Percentiles rank a stretch among this genome's conserved stretches.
phyloP scores from a whole-genome alignment of 2,113 vertebrate genomes.

The Centropus unirufus region DNA sequence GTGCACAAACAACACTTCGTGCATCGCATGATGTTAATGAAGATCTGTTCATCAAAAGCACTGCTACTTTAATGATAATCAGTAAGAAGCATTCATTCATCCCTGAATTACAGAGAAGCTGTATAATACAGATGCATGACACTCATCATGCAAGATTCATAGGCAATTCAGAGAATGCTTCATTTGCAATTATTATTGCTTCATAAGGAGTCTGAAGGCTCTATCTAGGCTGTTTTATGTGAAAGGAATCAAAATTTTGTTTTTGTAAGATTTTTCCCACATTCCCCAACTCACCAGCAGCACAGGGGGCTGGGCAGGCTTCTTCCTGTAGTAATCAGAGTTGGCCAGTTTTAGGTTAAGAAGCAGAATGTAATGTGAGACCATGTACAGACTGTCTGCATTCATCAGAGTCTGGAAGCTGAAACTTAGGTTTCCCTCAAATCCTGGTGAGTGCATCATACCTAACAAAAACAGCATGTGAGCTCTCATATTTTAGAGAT shows the following conservation, averaged over 20 bases:
- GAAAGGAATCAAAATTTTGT: not conserved
- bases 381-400: conserved; percentile 91
- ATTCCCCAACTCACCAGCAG: conserved; percentile 78
- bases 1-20: not conserved
- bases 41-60: conserved; percentile 2
- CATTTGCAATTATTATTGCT: conserved; percentile 60
- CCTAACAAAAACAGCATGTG: conserved; percentile 76
- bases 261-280: not conserved
- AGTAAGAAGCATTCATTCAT: not conserved
- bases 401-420: conserved; percentile 92
- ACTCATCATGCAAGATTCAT: conserved; percentile 28
- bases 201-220: not conserved
- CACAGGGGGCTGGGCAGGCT: conserved; percentile 77
- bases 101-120: not conserved
- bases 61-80: not conserved
- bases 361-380: conserved; percentile 90
- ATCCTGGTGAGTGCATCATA: conserved; percentile 88
- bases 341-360: conserved; percentile 94
- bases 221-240: not conserved
- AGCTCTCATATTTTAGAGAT: conserved; percentile 36
- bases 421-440: conserved; percentile 82
- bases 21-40: not conserved
- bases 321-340: conserved; percentile 88
- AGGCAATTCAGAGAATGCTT: not conserved
- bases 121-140: not conserved